These are phyloP conservation scores for Protodeltote pygarga DNA, from an alignment of 2,888 invertebrate genomes.

Conservation along the genomic window DNA sequence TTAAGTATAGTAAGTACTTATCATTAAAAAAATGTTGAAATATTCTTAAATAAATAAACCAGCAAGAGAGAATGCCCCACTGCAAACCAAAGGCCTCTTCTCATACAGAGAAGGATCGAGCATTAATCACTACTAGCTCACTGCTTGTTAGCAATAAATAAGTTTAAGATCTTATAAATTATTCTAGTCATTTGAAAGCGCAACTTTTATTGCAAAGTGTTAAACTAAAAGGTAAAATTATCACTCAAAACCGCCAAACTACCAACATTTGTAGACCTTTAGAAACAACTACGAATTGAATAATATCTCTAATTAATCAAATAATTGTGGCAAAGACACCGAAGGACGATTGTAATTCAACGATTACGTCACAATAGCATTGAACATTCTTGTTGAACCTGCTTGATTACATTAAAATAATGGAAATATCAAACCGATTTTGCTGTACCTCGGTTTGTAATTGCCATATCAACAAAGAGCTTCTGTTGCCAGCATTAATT, in stretches of 20 bases:
- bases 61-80: too few relatives aligned
- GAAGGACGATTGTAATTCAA: constrained; percentile 46
- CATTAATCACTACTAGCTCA: too few relatives aligned
- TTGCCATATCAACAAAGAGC: constrained; percentile 60
- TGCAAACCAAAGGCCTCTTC: too few relatives aligned
- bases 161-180: too few relatives aligned
- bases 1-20: too few relatives aligned
- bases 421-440: constrained; percentile 60
- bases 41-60: too few relatives aligned
- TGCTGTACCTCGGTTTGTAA: constrained; percentile 57
- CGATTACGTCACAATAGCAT: constrained; percentile 39
- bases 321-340: constrained; percentile 36
- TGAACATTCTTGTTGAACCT: constrained; percentile 46
- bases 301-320: constrained; percentile 47
- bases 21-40: too few relatives aligned
- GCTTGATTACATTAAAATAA: constrained; percentile 54
- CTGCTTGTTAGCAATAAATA: too few relatives aligned
- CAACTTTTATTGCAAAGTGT: too few relatives aligned
- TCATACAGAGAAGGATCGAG: too few relatives aligned
- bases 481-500: constrained; percentile 58
- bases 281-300: constrained; percentile 37
- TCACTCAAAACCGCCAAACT: constrained; percentile 15
- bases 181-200: too few relatives aligned
- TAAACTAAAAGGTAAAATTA: too few relatives aligned
- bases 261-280: constrained; percentile 26